Conservation (phyloP, 2,113 vertebrate genomes). For the Semnornis frantzii region DNA sequence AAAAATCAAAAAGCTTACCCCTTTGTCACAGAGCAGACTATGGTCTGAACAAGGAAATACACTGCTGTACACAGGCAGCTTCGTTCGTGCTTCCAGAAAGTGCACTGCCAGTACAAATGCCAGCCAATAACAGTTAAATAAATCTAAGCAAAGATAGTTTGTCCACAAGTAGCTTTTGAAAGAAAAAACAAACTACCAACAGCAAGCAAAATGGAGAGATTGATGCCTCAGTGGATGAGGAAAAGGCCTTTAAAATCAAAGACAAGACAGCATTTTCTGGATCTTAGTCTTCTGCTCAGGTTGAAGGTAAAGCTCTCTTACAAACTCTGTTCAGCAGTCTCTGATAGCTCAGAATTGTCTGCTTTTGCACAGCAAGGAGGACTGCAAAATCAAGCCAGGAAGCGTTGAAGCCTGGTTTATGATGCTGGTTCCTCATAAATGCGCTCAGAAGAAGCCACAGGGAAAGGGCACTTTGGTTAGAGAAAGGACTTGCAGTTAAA, state of each 20-base stretch:
- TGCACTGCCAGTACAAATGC: background rate
- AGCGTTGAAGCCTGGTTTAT: background rate
- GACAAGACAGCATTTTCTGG: background rate
- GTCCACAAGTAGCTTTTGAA: background rate
- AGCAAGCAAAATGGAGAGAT: background rate
- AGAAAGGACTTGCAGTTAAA: background rate
- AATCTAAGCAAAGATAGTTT: constrained; percentile 42
- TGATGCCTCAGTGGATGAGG: background rate
- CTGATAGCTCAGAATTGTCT: background rate
- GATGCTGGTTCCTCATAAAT: background rate
- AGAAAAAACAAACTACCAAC: background rate
- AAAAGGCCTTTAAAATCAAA: background rate
- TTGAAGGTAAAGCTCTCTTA: background rate
- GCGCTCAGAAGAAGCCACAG: background rate
- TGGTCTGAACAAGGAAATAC: background rate
- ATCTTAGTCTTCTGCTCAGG: background rate
- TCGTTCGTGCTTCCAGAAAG: background rate
- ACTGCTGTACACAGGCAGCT: background rate
- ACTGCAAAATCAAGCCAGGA: background rate
- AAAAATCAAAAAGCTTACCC: background rate
- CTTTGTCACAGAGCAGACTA: background rate
- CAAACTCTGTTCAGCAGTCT: background rate
- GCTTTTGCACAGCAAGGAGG: background rate
- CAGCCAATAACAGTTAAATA: constrained; percentile 43
- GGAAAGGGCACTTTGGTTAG: background rate